Conservation (phyloP, 2,888 invertebrate genomes). For the Rhorus exstirpatorius region DNA sequence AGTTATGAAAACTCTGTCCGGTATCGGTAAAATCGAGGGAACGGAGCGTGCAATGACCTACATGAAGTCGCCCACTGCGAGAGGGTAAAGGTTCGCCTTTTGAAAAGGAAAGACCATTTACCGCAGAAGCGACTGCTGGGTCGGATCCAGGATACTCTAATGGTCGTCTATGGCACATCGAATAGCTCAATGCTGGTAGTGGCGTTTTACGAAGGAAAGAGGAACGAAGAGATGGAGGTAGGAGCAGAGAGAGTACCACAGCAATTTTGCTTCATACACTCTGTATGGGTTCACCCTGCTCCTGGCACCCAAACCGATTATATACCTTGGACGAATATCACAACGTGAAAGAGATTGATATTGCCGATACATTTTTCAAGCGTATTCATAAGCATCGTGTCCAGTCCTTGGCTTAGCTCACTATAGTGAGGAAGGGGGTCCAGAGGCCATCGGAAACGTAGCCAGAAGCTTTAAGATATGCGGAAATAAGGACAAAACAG, state of each 20-base stretch:
- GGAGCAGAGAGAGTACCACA: slow-evolving; percentile 62
- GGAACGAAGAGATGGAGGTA: slow-evolving; percentile 25
- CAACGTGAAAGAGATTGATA: slow-evolving; percentile 80
- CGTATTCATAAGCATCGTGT: slow-evolving; percentile 72
- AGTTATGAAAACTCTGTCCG: slow-evolving; percentile 80
- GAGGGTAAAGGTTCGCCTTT: slow-evolving; percentile 65
- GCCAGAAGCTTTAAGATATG: slow-evolving; percentile 8
- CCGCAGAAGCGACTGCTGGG: slow-evolving; percentile 79
- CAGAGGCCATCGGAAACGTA: slow-evolving; percentile 9
- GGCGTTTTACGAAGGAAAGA: slow-evolving; percentile 1
- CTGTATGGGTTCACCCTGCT: slow-evolving; percentile 66
- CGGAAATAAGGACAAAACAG: slow-evolving; percentile 24
- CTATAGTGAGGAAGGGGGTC: neutral
- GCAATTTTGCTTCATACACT: slow-evolving; percentile 65
- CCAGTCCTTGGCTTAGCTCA: slow-evolving; percentile 11
- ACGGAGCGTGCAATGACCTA: slow-evolving; percentile 50
- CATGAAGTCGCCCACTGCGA: slow-evolving; percentile 39
- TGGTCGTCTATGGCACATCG: slow-evolving; percentile 78
- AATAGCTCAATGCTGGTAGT: slow-evolving; percentile 72
- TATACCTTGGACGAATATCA: slow-evolving; percentile 78
- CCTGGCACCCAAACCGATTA: slow-evolving; percentile 73
- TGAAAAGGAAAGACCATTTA: slow-evolving; percentile 81
- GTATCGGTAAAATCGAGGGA: slow-evolving; percentile 4
- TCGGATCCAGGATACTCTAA: slow-evolving; percentile 80
- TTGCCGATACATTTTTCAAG: slow-evolving; percentile 79